Evolutionary conservation across 1,140 invertebrate genomes (phyloP).

Genomic region (Temnothorax curvispinosus): DNA sequence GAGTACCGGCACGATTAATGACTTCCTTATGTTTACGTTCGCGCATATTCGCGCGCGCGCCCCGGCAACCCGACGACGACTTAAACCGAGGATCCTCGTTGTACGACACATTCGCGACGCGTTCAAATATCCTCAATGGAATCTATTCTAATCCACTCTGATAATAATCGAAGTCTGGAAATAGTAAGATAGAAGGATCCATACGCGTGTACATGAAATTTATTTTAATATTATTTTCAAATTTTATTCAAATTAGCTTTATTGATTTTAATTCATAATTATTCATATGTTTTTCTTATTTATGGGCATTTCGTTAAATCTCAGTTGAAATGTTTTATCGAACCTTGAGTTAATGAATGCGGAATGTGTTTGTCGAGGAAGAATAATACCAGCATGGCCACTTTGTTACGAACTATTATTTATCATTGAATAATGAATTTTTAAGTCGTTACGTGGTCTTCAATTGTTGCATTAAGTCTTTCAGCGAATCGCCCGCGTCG

Average conservation of each 20-base stretch:
- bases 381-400: not conserved
- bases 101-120: not conserved
- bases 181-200: not conserved
- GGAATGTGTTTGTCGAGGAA: not conserved
- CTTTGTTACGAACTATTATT: not conserved
- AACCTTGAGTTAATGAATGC: not conserved
- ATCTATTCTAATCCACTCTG: not conserved
- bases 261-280: not conserved
- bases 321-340: not conserved
- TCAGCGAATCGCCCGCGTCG: not conserved
- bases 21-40: slow-evolving; percentile 65
- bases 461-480: slow-evolving; percentile 1
- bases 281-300: not conserved
- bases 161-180: not conserved
- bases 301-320: not conserved
- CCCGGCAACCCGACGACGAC: not conserved
- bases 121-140: not conserved
- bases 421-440: slow-evolving; percentile 37
- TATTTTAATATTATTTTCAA: not conserved
- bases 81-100: slow-evolving; percentile 4
- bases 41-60: slow-evolving; percentile 34
- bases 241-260: not conserved
- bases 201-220: not conserved
- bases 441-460: not conserved
- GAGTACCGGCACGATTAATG: slow-evolving; percentile 62